These are phyloP conservation scores for Tiliqua scincoides DNA, from an alignment of 2,113 vertebrate species.

Conservation along the genomic window DNA sequence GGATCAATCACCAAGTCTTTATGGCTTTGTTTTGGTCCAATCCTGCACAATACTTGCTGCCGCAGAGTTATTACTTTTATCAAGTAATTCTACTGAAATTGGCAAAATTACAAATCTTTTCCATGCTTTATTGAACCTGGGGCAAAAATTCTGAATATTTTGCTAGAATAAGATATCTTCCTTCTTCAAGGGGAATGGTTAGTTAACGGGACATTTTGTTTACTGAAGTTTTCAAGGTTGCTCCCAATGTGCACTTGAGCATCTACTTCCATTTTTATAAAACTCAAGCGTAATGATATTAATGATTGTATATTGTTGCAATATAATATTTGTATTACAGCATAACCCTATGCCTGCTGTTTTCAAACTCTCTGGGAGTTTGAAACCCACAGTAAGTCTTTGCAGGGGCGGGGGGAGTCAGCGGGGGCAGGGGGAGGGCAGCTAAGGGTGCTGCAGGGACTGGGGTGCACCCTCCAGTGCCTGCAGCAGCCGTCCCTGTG, in stretches of 20 bases:
- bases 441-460: too few species aligned
- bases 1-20: background rate
- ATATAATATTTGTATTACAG: too few species aligned
- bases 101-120: background rate
- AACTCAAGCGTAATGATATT: too few species aligned
- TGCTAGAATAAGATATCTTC: background rate
- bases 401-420: too few species aligned
- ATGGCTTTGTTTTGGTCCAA: background rate
- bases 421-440: too few species aligned
- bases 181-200: background rate
- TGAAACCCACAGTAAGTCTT: too few species aligned
- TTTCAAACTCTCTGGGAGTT: too few species aligned
- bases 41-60: background rate
- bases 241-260: background rate
- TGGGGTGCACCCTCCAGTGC: too few species aligned
- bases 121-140: background rate
- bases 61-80: background rate
- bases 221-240: too few species aligned
- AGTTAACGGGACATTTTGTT: background rate
- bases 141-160: background rate
- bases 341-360: too few species aligned
- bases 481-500: too few species aligned
- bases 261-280: background rate
- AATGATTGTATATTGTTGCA: too few species aligned
- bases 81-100: background rate